A percentile compares a stretch with the other conserved stretches of the same genome.
Conservation (phyloP, 2,888 invertebrate species). For the Synergus umbraculus region DNA sequence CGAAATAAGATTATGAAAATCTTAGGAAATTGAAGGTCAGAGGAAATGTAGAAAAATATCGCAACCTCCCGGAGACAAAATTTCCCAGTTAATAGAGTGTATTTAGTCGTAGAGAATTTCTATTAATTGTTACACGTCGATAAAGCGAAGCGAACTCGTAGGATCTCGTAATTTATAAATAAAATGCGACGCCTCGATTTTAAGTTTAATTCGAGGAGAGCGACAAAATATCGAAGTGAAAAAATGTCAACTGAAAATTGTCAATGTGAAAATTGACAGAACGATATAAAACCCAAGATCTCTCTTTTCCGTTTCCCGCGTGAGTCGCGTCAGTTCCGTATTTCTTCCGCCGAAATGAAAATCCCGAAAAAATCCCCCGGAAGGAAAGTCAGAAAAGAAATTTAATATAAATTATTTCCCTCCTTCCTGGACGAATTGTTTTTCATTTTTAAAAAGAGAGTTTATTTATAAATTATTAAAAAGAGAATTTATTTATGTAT, state of each 20-base stretch:
- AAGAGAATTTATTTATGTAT: conserved; percentile 24
- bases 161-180: conserved; percentile 40
- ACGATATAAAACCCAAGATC: not conserved
- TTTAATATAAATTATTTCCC: not conserved
- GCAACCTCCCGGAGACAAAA: not conserved
- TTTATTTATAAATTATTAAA: conserved; percentile 10
- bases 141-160: conserved; percentile 34
- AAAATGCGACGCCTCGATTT: conserved; percentile 20
- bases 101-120: conserved; percentile 40
- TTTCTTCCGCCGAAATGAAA: conserved; percentile 10
- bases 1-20: not conserved
- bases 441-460: conserved; percentile 15
- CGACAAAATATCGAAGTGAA: not conserved
- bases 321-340: conserved; percentile 6
- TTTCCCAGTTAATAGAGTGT: conserved; percentile 40
- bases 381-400: not conserved
- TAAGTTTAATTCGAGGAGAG: not conserved
- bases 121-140: conserved; percentile 41
- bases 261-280: not conserved
- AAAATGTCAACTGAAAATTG: not conserved
- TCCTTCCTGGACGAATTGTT: not conserved
- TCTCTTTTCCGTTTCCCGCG: not conserved
- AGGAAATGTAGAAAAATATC: not conserved
- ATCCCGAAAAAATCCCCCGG: not conserved
- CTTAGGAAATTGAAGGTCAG: not conserved